Evolutionary conservation across 2,888 invertebrate species (phyloP).

Genomic region (Gibbula magus): DNA sequence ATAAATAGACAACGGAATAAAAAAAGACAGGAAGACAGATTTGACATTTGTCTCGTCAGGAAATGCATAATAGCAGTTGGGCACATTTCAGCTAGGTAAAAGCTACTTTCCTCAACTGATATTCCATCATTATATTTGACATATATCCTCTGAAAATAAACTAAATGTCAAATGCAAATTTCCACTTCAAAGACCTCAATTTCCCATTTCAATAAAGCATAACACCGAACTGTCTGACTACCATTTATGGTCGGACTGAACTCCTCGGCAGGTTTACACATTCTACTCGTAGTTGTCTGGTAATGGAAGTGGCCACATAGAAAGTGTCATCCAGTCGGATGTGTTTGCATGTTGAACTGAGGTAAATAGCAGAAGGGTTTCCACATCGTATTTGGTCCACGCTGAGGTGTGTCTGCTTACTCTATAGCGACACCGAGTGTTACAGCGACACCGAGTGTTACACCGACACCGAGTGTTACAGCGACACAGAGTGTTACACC

Average conservation of each 20-base stretch:
- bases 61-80: not conserved
- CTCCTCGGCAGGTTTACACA: not conserved
- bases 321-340: conserved; percentile 10
- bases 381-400: not conserved
- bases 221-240: no score
- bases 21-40: no score
- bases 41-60: not conserved
- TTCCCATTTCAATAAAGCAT: no score
- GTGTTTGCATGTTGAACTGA: conserved; percentile 3
- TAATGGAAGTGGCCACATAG: not conserved
- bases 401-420: not conserved
- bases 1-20: no score
- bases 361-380: conserved; percentile 14
- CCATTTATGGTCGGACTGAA: not conserved
- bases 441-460: no score
- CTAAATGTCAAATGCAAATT: conserved; percentile 6
- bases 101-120: no score
- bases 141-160: not conserved
- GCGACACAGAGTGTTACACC: not conserved
- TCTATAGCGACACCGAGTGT: not conserved
- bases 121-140: not conserved
- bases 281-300: not conserved
- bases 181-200: not conserved
- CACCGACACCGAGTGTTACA: no score
- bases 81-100: no score